Evolutionary conservation across 2,797 vertebrate species (phyloP), one percentile per base, ranked within the genome.

Genomic region (Chaunax sp.): DNA sequence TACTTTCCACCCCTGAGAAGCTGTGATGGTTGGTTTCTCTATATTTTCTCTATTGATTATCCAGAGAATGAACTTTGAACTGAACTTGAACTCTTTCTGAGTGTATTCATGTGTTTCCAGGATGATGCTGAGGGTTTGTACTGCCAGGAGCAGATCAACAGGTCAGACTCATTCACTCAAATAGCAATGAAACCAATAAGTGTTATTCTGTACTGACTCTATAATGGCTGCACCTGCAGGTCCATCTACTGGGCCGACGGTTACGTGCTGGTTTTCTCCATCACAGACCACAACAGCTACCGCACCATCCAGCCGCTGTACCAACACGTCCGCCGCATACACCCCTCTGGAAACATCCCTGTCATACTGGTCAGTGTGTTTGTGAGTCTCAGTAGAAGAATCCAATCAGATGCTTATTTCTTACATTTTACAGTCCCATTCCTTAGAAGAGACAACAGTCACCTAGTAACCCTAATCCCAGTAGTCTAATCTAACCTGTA

Each of bases 171-270:
- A 10, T 46, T 6, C 7, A 2, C 37, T 9, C 1, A 0, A 65
- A 46, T 9, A 4, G 25, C 3, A 19, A 7, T 37, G 33, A 7
- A 45, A n/a, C 6, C 2, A 0, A 33, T 5, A 4, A 14, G 30
- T 35, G 1, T 59, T 8, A 47, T 33, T 8, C 26, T 37, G 19
- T 28, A 6, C 6, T 51, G 43, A 61, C 11, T 19, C 1, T 37
- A 0, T 10, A 4, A 20, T 19, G 2, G n/a, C n/a, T 43, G 12
- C 10, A 15, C 53, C 20, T 90, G 70, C 89, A 95, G 95, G 52
- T 97, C 96, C 0, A 96, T 98, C 90, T 97, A 97, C 91, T 98
- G 97, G 97, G 97, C 97, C 0, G 97, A 98, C 11, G 96, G 96
- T 14, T 97, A 96, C 40, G 95, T 98, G 3, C 91, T 97, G 18